Evolutionary conservation across 2,113 vertebrate genomes (phyloP).

Genomic region (Axis porcinus): DNA sequence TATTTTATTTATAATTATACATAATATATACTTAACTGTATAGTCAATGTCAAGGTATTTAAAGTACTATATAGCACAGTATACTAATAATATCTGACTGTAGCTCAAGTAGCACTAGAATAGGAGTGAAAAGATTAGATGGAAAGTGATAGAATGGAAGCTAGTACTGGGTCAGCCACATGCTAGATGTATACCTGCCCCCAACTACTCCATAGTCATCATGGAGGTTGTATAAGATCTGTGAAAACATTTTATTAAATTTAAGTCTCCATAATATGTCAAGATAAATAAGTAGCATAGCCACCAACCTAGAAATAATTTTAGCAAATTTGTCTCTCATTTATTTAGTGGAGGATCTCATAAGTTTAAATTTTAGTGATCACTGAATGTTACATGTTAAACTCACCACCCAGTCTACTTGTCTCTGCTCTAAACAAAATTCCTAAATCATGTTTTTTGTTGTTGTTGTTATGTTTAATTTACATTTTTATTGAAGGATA

Average conservation of each 20-base stretch:
- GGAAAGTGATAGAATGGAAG: fast-evolving
- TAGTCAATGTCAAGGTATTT: not conserved
- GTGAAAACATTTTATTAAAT: not conserved
- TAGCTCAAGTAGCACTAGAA: not conserved
- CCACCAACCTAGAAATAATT: not conserved
- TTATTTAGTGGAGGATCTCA: not conserved
- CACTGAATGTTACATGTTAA: not conserved
- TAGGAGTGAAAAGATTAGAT: not conserved
- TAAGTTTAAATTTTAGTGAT: not conserved
- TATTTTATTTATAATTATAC: not conserved
- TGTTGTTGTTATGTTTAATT: not conserved
- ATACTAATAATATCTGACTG: not conserved
- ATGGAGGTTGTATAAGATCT: not conserved
- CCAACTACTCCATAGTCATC: not conserved
- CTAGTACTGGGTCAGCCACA: fast-evolving
- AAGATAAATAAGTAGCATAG: not conserved
- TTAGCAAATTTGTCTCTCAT: not conserved
- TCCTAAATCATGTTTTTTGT: conserved; percentile 12
- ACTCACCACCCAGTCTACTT: not conserved
- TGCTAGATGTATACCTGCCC: not conserved
- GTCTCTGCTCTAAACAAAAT: not conserved
- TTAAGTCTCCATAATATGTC: not conserved
- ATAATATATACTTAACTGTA: not conserved
- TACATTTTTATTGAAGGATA: not conserved
- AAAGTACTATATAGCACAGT: not conserved